These are phyloP conservation scores for Anodontia alba DNA, from an alignment of 2,888 invertebrate genomes.

Conservation along the genomic window DNA sequence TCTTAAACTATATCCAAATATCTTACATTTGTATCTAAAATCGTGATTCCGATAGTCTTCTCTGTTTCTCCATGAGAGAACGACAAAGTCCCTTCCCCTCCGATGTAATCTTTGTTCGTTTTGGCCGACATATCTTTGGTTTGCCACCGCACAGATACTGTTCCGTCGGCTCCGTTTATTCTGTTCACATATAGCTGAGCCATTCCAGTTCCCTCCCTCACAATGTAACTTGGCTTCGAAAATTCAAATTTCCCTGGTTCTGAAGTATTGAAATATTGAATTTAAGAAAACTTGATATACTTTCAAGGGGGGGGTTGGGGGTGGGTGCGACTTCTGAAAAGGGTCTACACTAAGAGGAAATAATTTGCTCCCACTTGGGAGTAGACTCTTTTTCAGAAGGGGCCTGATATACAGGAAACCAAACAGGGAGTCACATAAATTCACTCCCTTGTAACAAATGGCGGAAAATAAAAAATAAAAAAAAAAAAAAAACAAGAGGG, in stretches of 20 bases:
- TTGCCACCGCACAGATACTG: constrained; percentile 86
- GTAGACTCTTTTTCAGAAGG: no score
- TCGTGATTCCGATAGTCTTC: constrained; percentile 86
- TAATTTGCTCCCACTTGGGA: no score
- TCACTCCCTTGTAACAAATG: no score
- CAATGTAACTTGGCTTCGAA: constrained; percentile 87
- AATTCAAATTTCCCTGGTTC: constrained; percentile 87
- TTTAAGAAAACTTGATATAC: constrained; percentile 3
- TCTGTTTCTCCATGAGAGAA: constrained; percentile 85
- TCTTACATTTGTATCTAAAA: constrained; percentile 74
- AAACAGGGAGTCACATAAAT: no score
- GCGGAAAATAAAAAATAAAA: no score
- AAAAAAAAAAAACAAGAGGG: no score
- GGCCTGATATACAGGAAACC: no score
- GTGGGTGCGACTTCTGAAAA: background rate
- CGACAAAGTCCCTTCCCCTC: constrained; percentile 86
- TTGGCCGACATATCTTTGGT: constrained; percentile 87
- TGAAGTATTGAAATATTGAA: constrained; percentile 76
- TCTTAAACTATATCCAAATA: no score
- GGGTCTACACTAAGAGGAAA: no score
- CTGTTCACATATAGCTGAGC: constrained; percentile 86
- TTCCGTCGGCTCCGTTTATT: constrained; percentile 87
- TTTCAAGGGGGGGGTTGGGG: background rate
- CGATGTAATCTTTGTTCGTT: constrained; percentile 86
- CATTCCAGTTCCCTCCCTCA: constrained; percentile 87